Base-by-base conservation (phyloP, 1,140 invertebrate genomes). In the Drosophila sp. region DNA sequence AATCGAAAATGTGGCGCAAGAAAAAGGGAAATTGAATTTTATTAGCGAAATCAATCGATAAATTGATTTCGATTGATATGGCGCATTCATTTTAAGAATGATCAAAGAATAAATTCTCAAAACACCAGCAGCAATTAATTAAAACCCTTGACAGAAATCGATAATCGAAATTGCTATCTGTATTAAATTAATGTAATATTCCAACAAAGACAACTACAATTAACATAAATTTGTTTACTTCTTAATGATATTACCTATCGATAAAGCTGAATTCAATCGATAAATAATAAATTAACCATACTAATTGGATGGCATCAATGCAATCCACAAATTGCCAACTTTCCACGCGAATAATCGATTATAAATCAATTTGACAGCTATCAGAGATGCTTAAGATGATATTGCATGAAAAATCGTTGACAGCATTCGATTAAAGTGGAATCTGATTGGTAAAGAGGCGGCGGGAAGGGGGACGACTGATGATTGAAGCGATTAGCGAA, bases 11-110 rank as follows among this genome's bases (percentile, higher is more conserved):
- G 65, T 46, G 43, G 18, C 29, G 14, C 21, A 43, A 2, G 41
- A 36, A 46, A 48, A 65, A 65, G 53, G 36, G 53, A 72, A 72
- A 72, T 72, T 66, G 62, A 72, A 72, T 72, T 66, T 56, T 57
- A 9, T 51, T 45, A 29, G 34, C 27, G 59, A 41, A 56, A 71
- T 57, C 61, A 72, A 66, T 72, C 69, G 69, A 72, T 72, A 58
- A 58, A 45, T 72, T 51, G 7, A 6, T 58, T 57, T 72, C 69
- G 69, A 72, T 72, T 72, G 58, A 66, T 66, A 16, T 43, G 46
- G 34, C 11, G 5, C 59, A 43, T 40, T 48, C n/a, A 4, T 11
- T 48, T 48, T 27, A 25, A n/a, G 5, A n/a, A 0, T 8, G 5
- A 29, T 3, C 16, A n/a, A 25, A 18, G 18, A 0, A 34, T 53